These are phyloP conservation scores for Tenthredo notha DNA, from an alignment of 2,888 invertebrate species.

Conservation along the genomic window DNA sequence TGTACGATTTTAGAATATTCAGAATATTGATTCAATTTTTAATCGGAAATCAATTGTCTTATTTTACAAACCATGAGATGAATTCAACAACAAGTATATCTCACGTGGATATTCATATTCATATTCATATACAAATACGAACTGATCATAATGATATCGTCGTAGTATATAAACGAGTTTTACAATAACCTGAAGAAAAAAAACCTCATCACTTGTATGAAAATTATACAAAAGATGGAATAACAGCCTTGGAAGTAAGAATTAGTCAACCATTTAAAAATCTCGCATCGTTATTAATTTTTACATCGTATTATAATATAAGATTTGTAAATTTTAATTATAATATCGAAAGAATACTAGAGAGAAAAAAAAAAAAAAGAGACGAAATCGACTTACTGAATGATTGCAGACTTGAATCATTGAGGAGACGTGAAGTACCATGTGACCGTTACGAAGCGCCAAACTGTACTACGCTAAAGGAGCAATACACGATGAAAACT, in stretches of 20 bases:
- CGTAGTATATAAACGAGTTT: background rate
- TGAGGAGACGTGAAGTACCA: conserved; percentile 44
- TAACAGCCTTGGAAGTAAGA: background rate
- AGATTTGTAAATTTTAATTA: background rate
- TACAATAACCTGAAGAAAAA: background rate
- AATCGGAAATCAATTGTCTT: background rate
- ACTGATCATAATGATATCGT: background rate
- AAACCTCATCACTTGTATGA: background rate
- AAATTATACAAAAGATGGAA: background rate
- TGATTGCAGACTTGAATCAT: conserved; percentile 54
- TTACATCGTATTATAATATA: background rate
- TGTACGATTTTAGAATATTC: background rate
- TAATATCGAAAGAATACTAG: background rate
- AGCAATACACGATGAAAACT: conserved; percentile 30
- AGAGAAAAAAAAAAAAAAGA: background rate
- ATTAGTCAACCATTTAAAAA: background rate
- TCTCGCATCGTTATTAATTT: background rate
- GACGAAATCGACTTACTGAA: conserved; percentile 49
- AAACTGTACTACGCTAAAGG: conserved; percentile 35
- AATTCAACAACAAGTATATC: background rate
- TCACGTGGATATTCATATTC: background rate
- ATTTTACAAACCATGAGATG: background rate
- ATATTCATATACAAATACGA: background rate
- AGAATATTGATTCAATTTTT: background rate
- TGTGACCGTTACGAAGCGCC: conserved; percentile 49